A percentile compares a stretch with the other conserved stretches of the same genome.
Conservation (phyloP, 2,797 vertebrate genomes). For the Galaxias olidus region DNA sequence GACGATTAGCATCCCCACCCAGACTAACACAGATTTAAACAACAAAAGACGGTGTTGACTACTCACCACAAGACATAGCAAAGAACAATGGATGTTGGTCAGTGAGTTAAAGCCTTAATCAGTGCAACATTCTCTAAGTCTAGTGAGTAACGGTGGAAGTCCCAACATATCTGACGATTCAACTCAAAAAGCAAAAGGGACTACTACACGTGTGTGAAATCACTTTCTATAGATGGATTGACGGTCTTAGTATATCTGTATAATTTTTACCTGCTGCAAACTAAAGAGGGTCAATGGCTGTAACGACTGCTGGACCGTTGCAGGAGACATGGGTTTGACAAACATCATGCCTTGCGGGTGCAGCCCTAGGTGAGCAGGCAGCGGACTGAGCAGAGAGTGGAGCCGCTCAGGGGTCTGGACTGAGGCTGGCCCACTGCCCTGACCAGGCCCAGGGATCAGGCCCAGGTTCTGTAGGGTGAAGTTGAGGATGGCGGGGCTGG, state of each 20-base stretch:
- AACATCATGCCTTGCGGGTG: slow-evolving; percentile 79
- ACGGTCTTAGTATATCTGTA: slow-evolving; percentile 20
- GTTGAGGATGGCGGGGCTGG: slow-evolving; percentile 87
- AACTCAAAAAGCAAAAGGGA: too few relatives aligned
- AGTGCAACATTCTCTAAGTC: too few relatives aligned
- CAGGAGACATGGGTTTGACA: slow-evolving; percentile 68
- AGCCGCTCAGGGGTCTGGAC: slow-evolving; percentile 59
- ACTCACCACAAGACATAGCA: too few relatives aligned
- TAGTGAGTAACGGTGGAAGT: too few relatives aligned
- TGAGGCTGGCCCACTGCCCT: slow-evolving; percentile 30
- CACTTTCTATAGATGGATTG: too few relatives aligned
- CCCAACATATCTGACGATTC: too few relatives aligned
- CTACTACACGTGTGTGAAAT: too few relatives aligned
- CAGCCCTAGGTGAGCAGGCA: slow-evolving; percentile 49
- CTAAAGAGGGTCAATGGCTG: slow-evolving; percentile 68
- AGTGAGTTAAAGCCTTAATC: too few relatives aligned
- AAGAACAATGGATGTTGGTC: too few relatives aligned
- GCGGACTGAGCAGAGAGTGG: slow-evolving; percentile 52
- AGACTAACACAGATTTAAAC: too few relatives aligned
- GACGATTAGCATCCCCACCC: too few relatives aligned
- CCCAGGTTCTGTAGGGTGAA: slow-evolving; percentile 91
- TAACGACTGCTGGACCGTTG: slow-evolving; percentile 45
- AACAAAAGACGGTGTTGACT: too few relatives aligned
- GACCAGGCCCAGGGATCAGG: slow-evolving; percentile 77
- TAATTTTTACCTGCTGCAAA: slow-evolving; percentile 79